Percentiles rank a stretch among this genome's conserved stretches.
Evolutionary conservation across 2,113 vertebrate species (phyloP).

Genomic region (Sclerurus mexicanus): DNA sequence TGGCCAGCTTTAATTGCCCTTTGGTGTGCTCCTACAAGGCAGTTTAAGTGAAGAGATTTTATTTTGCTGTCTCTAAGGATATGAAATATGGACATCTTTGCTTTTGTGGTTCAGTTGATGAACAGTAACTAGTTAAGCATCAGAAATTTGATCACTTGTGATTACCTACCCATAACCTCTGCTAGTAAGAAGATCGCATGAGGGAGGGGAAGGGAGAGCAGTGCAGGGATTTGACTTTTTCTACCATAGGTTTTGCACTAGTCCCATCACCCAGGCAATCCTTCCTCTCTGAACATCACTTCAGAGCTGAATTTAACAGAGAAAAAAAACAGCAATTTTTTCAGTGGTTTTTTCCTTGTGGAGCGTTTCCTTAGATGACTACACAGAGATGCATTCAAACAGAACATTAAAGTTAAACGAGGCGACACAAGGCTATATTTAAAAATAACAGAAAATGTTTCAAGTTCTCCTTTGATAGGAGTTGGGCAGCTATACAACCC

Average conservation of each 20-base stretch:
- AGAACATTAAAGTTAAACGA: constrained; percentile 64
- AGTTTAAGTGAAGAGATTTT: neutral
- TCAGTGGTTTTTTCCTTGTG: neutral
- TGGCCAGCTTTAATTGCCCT: constrained; percentile 27
- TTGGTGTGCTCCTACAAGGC: neutral
- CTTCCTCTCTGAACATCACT: neutral
- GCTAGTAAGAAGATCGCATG: neutral
- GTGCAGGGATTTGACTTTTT: neutral
- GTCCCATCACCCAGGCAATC: neutral
- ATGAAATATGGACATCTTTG: neutral
- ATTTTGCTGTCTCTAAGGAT: neutral
- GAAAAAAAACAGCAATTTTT: neutral
- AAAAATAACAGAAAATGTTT: constrained; percentile 56
- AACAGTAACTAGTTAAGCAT: constrained; percentile 22
- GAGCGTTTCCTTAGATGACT: constrained; percentile 44
- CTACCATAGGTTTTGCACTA: neutral
- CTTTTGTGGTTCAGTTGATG: neutral
- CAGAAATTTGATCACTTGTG: neutral
- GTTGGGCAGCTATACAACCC: constrained; percentile 7
- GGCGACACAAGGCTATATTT: constrained; percentile 41
- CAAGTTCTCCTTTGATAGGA: constrained; percentile 30
- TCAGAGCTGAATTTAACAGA: constrained; percentile 16
- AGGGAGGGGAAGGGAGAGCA: neutral
- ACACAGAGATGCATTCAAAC: constrained; percentile 52
- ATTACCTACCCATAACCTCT: neutral